Evolutionary conservation across 2,888 invertebrate genomes (phyloP), one percentile per base, ranked within the genome.

Genomic region (Hyposoter dolosus): DNA sequence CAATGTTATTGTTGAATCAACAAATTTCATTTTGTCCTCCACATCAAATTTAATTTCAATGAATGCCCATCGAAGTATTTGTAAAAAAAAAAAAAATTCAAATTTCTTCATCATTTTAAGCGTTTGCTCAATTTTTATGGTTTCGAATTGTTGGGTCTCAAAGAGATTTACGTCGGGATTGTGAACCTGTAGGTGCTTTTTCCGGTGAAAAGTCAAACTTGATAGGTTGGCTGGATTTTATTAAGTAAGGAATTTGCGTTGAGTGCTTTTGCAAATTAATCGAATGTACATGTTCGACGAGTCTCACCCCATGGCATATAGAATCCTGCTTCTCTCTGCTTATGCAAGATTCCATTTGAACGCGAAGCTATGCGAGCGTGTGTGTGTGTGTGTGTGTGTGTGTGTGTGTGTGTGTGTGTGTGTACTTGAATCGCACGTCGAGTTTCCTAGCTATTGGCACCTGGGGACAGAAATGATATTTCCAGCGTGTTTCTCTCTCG

Each of bases 181-280:
- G 76, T 45, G 12, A 66, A 66, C 9, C 50, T 50, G 50, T 50
- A 15, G 47, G 1, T 9, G 35, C 15, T 65, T 76, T 77, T 77
- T 35, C 50, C 19, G 23, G 66, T 40, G 65, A 65, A 66, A 77
- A 66, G 40, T 77, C 35, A 19, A 50, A 50, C 19, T 23, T 35
- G 32, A 60, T 47, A 50, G 32, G 50, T 23, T 12, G 40, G 76
- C 50, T 50, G 47, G 23, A 45, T 40, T 45, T 66, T 66, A 68
- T 78, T 68, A 68, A 32, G 23, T 28, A 28, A 68, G 78, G 78
- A 56, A 78, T 68, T 45, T 28, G 68, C 50, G 77, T 43, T 66
- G 68, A 68, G 56, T 78, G 68, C 78, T 78, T 78, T 78, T 68
- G 78, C 68, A 68, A 78, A 78, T 78, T 78, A 78, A 78, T 78